phyloP scores from a whole-genome alignment of 2,113 vertebrate species.

The Cheilinus undulatus region DNA sequence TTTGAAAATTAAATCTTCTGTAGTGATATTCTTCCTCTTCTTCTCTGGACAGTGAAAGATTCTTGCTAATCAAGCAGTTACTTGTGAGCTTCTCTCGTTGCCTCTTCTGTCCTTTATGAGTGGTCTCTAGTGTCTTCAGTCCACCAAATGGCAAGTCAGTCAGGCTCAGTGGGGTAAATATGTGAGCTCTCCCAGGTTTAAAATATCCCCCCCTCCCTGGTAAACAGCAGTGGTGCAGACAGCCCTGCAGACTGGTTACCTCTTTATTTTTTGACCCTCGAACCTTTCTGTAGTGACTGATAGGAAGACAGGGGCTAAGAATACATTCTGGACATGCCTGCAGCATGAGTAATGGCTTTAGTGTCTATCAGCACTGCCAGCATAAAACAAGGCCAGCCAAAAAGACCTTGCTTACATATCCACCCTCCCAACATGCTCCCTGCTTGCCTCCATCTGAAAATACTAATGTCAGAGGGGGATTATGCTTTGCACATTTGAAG shows the following conservation, averaged over 20 bases:
- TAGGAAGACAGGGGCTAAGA: conserved; percentile 84
- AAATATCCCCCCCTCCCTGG: conserved; percentile 76
- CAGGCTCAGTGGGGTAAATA: conserved; percentile 81
- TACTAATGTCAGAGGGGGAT: conserved; percentile 82
- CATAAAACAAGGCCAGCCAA: conserved; percentile 81
- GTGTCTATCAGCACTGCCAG: conserved; percentile 75
- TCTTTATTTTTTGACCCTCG: conserved; percentile 91
- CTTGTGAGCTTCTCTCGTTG: conserved; percentile 37
- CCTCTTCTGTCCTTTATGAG: conserved; percentile 44
- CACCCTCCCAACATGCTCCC: conserved; percentile 52
- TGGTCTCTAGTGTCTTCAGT: conserved; percentile 70
- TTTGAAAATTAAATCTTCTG: conserved; percentile 37
- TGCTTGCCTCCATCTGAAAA: conserved; percentile 77
- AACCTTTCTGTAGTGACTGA: conserved; percentile 86
- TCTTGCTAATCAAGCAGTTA: conserved; percentile 20
- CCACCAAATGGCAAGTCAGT: conserved; percentile 80
- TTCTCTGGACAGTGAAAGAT: conserved; percentile 22
- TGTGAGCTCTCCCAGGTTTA: conserved; percentile 76
- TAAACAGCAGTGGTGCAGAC: conserved; percentile 83
- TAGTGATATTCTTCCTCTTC: conserved; percentile 18
- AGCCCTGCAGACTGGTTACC: conserved; percentile 82
- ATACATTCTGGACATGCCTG: conserved; percentile 87
- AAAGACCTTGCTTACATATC: conserved; percentile 67
- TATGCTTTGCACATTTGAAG: conserved; percentile 80
- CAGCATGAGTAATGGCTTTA: conserved; percentile 87